Base-by-base conservation (phyloP, 2,888 invertebrate genomes). In the Norana najaformis region DNA sequence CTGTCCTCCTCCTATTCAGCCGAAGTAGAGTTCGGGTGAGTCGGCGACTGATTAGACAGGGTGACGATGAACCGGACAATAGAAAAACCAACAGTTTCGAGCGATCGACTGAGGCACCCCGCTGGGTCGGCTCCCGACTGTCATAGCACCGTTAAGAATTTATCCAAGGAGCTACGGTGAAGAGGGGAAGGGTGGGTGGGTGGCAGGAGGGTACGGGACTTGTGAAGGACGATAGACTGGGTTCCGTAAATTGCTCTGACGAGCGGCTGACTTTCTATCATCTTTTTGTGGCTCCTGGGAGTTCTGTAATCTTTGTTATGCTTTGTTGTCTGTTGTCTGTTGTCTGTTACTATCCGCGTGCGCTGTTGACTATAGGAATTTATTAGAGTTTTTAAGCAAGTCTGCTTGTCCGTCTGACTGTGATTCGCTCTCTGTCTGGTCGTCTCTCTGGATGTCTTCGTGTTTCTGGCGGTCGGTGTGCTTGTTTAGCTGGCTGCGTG, bases 31-130 rank as follows among this genome's bases (percentile, higher is more conserved):
- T 69, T 69, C 69, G 69, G n/a, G 30, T 23, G 69, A 69, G n/a
- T 13, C 30, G 69, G 16, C 69, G 69, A 30, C 69, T 53, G 23
- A 23, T 69, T 69, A n/a, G n/a, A 69, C 69, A 69, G n/a, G 36
- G 18, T 11, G 37, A 85, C 85, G 85, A 85, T 36, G 35, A 20
- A 4, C 36, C 85, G 14, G 18, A 85, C 85, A 85, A 85, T 37
- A 85, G 85, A 85, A 85, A 85, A 85, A 85, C 85, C 85, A 85
- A 85, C 85, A 85, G 13, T 35, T 34, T 36, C 85, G 36, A 16
- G 35, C 36, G 37, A 35, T 36, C 35, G 35, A 85, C 35, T 85
- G 36, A 23, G 85, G 34, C 85, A 18, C 20, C 85, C 85, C 36
- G 85, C n/a, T 36, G 85, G 4, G 85, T 18, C 85, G 85, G 35